Evolutionary conservation across 2,888 invertebrate species (phyloP).

Genomic region (Chelonus formosanus): DNA sequence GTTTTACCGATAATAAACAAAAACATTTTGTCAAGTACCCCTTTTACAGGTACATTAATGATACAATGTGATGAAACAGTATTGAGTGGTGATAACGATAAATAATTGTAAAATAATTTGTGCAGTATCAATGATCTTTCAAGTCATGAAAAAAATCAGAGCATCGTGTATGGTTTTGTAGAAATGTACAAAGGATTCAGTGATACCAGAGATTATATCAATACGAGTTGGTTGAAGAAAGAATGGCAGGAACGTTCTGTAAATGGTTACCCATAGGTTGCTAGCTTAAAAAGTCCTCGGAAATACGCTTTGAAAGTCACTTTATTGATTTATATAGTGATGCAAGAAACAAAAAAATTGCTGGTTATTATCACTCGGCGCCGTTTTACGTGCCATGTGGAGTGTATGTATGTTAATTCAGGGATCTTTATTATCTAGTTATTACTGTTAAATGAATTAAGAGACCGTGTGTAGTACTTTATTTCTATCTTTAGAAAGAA

Average conservation of each 20-base stretch:
- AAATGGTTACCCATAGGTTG: slow-evolving; percentile 26
- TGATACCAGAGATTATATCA: slow-evolving; percentile 39
- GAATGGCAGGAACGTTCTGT: slow-evolving; percentile 47
- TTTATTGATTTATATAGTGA: slow-evolving; percentile 19
- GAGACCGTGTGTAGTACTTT: slow-evolving; percentile 3
- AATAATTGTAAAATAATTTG: slow-evolving; percentile 13
- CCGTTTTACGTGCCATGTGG: slow-evolving; percentile 51
- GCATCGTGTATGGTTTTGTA: slow-evolving; percentile 22
- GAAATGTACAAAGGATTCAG: slow-evolving; percentile 44
- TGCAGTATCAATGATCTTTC: neutral
- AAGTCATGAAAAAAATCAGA: slow-evolving; percentile 19
- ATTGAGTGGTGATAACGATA: slow-evolving; percentile 15
- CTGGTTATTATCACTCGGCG: slow-evolving; percentile 48
- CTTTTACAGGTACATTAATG: slow-evolving; percentile 54
- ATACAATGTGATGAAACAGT: slow-evolving; percentile 34
- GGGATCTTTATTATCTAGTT: slow-evolving; percentile 63
- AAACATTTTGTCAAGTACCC: slow-evolving; percentile 44
- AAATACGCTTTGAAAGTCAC: slow-evolving; percentile 26
- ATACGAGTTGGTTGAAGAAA: slow-evolving; percentile 31
- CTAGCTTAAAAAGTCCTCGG: slow-evolving; percentile 4
- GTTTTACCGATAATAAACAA: too few relatives aligned
- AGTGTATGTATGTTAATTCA: slow-evolving; percentile 54
- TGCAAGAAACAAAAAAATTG: slow-evolving; percentile 38
- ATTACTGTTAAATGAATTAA: slow-evolving; percentile 44
- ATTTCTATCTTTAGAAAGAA: too few relatives aligned